A percentile compares a stretch with the other conserved stretches of the same genome.
These are phyloP conservation scores for Linnaemya tessellans DNA, from an alignment of 2,888 invertebrate genomes.

Conservation along the genomic window DNA sequence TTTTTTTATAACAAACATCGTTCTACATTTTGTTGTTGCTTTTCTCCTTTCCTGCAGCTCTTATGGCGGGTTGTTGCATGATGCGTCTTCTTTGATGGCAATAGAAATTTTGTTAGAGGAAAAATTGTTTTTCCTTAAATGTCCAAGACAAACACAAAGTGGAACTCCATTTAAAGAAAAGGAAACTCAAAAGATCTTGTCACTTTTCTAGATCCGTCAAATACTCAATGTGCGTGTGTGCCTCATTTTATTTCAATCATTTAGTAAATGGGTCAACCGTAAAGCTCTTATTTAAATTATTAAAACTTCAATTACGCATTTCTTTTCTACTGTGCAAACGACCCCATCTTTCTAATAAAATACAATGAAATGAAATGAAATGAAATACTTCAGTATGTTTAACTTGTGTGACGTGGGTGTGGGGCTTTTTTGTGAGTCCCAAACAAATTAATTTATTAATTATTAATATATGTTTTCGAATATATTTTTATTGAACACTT, in stretches of 20 bases:
- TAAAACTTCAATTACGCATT: not conserved
- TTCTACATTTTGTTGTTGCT: conserved; percentile 24
- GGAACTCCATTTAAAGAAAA: conserved; percentile 61
- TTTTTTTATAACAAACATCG: conserved; percentile 1
- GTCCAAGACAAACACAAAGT: conserved; percentile 50
- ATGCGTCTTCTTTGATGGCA: conserved; percentile 72
- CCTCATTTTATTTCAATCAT: not conserved
- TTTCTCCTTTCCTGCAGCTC: not conserved
- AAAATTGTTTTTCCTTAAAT: conserved; percentile 67
- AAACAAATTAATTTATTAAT: conserved; percentile 3
- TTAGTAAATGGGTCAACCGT: conserved; percentile 29
- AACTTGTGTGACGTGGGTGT: not conserved
- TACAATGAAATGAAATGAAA: not conserved
- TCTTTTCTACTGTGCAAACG: not conserved
- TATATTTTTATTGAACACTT: conserved; percentile 4
- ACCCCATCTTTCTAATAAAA: not conserved
- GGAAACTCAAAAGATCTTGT: conserved; percentile 60
- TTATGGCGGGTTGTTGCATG: conserved; percentile 4
- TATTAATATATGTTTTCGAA: conserved; percentile 38
- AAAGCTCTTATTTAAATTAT: conserved; percentile 27
- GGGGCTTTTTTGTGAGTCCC: too few species aligned
- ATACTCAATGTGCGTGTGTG: not conserved
- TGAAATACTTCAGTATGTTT: not conserved
- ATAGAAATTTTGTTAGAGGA: conserved; percentile 63
- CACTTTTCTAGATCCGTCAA: conserved; percentile 68